Conservation (phyloP, 2,797 vertebrate species). For the Pantherophis vulpinus region DNA sequence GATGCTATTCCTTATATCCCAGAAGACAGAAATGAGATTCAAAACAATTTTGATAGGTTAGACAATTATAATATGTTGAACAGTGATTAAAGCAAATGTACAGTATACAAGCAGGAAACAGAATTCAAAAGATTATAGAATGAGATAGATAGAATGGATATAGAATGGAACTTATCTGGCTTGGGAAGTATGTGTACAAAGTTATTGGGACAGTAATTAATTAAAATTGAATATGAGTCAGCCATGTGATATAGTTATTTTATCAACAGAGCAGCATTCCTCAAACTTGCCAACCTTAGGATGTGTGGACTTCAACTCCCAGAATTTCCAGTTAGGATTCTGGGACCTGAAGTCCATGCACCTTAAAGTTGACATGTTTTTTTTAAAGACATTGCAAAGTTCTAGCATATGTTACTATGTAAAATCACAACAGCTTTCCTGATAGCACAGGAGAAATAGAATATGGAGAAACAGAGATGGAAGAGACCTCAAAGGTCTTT, state of each 20-base stretch:
- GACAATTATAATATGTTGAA: not conserved
- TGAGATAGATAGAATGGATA: not conserved
- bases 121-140: not conserved
- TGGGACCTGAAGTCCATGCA: not conserved
- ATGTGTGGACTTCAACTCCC: not conserved
- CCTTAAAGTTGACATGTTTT: not conserved
- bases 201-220: not conserved
- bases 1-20: not conserved
- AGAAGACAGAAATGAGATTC: not conserved
- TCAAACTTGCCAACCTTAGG: not conserved
- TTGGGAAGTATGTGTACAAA: not conserved
- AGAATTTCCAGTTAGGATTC: not conserved
- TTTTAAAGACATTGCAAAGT: not conserved
- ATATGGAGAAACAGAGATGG: not conserved
- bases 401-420: not conserved
- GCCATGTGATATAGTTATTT: not conserved
- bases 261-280: not conserved
- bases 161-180: not conserved
- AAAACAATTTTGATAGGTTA: not conserved
- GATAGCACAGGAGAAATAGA: not conserved
- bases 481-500: not conserved
- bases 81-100: not conserved
- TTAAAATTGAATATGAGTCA: not conserved
- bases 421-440: not conserved
- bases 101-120: not conserved